Base-by-base conservation (phyloP, 1,140 invertebrate genomes). In the Charaxes varanes region DNA sequence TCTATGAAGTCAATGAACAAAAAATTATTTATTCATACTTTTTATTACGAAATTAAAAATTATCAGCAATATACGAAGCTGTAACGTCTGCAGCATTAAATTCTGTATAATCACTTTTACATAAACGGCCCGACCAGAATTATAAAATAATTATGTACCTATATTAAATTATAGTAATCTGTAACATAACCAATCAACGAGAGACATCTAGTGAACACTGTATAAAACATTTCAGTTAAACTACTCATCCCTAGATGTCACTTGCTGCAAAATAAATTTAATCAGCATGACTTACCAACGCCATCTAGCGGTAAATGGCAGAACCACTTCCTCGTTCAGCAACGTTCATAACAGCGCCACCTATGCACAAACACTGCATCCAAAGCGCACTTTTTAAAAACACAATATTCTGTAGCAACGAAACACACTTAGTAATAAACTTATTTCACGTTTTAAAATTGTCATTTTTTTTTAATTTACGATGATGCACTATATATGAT, bases 291-390 rank as follows among this genome's bases (percentile, higher is more conserved):
- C 73, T 64, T 66, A 81, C 73, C 77, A 66, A 43, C 53, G 65
- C 65, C 60, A 74, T 37, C 77, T 74, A 61, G 56, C 38, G 58
- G 38, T 30, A 38, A 53, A 45, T 59, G 59, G 69, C 60, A 3
- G 33, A 61, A 81, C 42, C 46, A 52, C 24, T 23, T 45, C 41
- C 35, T 48, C 63, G 50, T 27, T 36, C 41, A 72, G 57, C 65
- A 67, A 72, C 51, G 59, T 61, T 54, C 44, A 56, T 41, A 68
- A 58, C 61, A 68, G 59, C 67, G 66, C 68, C 68, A 78, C 69
- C 73, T 81, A 60, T 58, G 36, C 53, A 49, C 41, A 28, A 73
- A 49, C 77, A 81, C 77, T 81, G 77, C 77, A 81, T 81, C 77
- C 77, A 81, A 77, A 62, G 55, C 52, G 60, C 76, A 74, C 68